Base-by-base conservation (phyloP, 2,797 vertebrate genomes). In the Sebastes flavidus region DNA sequence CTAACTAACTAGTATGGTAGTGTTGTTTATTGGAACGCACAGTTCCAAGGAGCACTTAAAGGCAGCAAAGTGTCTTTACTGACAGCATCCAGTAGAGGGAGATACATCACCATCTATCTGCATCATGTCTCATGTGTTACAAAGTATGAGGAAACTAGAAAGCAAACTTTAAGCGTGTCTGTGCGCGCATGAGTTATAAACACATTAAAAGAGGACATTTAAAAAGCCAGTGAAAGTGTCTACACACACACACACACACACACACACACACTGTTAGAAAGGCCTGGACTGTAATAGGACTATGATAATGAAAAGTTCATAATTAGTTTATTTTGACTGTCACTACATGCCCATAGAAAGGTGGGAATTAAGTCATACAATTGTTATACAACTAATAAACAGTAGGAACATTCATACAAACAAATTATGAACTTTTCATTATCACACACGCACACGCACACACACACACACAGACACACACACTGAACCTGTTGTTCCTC, bases 11-110 rank as follows among this genome's bases (percentile, higher is more conserved):
- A 14, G 42, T 46, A 46, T 46, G 16, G 16, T 18, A 18, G 42
- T 18, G 16, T 46, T 16, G 42, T 7, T 18, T 38, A 18, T 46
- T 46, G 42, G 46, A 52, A 52, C 46, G 16, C 42, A 46, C 0
- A 18, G 42, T 52, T 52, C 7, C 49, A 52, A 52, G 18, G 18
- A 67, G 38, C 60, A 69, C 52, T 2, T 77, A 30, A 84, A 89
- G 16, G 82, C 75, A 74, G 12, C 76, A 86, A 2, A 4, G 61
- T 65, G 61, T 9, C 8, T 54, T 58, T 84, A 77, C 84, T 4
- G 5, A 6, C 5, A 9, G 3, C 0, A 1, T 80, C 95, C 95
- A 88, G 80, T 59, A 95, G 95, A 93, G 92, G 94, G 95, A 75
- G 91, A 71, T 85, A 95, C 61, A 94, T 62, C 68, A 61, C 85